Base-by-base conservation (phyloP, 2,888 invertebrate genomes). In the Acholoe squamosa region DNA sequence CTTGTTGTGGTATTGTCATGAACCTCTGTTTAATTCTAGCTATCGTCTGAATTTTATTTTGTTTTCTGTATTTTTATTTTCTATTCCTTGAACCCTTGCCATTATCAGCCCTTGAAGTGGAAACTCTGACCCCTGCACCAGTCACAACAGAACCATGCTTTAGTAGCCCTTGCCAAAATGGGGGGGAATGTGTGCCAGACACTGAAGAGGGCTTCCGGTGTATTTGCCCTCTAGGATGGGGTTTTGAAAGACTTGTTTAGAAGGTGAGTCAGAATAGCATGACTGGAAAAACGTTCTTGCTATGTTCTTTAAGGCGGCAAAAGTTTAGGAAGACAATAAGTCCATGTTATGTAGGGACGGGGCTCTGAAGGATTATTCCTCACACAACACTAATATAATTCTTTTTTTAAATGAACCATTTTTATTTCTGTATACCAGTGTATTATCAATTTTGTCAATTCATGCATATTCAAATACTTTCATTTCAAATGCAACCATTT, bases 161-260 rank as follows among this genome's bases (percentile, higher is more conserved):
- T 12, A 76, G 51, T 52, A 54, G 28, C 61, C 90, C 90, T 56
- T 90, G 90, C 51, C 61, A 43, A 33, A 80, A 90, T 25, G 90
- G 84, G 14, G 90, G 84, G 1, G 7, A 33, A 25, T 90, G 90
- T 90, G 28, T 43, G 31, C 51, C 19, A 1, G 90, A 90, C 90
- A 25, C 16, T 25, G 31, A 14, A 1, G 33, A 19, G 16, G 90
- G 84, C n/a, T 90, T 54, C 61, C 3, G 33, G 25, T 90, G 90
- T 61, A 33, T n/a, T 12, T 90, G 90, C 61, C 84, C 90, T 25
- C 61, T 84, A 28, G 90, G 90, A 33, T 67, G 54, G 54, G 80
- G 56, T 7, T n/a, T n/a, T 84, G 90, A 33, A 33, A 54, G 67
- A 84, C 33, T n/a, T 90, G 90, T 34, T 22, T 80, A n/a, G 52